Evolutionary conservation across 2,797 vertebrate species (phyloP).

Genomic region (Garrulus glandarius): DNA sequence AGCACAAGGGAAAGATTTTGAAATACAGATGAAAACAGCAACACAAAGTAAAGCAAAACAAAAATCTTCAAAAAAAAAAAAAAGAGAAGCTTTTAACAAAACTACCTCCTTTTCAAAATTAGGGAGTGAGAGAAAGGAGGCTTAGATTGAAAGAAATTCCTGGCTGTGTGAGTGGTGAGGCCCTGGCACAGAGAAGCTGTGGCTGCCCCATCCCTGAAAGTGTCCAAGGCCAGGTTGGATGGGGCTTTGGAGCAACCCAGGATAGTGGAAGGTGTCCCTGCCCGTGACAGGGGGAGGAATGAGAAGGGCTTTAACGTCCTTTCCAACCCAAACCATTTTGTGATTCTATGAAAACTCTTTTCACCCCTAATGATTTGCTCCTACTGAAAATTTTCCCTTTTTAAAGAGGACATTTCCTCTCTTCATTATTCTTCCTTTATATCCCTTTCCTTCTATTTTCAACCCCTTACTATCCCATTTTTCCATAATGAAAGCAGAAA

Average conservation of each 20-base stretch:
- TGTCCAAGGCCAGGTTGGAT: neutral
- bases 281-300: rapidly evolving
- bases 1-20: neutral
- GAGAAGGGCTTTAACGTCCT: neutral
- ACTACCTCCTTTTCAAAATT: neutral
- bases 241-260: neutral
- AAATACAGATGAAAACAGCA: neutral
- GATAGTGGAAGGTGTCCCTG: neutral
- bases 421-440: neutral
- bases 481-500: neutral
- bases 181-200: neutral
- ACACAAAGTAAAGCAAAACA: neutral
- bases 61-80: neutral
- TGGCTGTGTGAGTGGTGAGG: neutral
- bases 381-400: neutral
- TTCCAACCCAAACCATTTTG: neutral
- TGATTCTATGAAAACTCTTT: neutral
- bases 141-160: neutral
- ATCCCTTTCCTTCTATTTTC: neutral
- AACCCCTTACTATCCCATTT: neutral
- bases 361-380: neutral
- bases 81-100: neutral
- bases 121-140: neutral
- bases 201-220: neutral
- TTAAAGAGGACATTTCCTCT: neutral